Evolutionary conservation across 2,113 vertebrate genomes (phyloP).

Genomic region (Fukomys damarensis): DNA sequence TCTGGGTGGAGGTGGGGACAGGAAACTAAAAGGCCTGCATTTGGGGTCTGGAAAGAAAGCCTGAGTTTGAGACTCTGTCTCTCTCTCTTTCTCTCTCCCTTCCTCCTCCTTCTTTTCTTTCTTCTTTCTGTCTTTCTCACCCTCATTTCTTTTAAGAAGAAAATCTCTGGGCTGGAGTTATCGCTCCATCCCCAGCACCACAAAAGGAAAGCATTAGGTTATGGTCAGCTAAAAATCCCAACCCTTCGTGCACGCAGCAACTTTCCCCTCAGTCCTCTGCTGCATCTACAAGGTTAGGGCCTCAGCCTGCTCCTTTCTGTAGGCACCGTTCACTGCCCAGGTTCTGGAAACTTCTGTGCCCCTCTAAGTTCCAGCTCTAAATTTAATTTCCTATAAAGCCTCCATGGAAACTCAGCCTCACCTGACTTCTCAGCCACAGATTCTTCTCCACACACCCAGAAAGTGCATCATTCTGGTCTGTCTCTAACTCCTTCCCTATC

Average conservation of each 20-base stretch:
- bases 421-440: not conserved
- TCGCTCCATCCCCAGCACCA: not conserved
- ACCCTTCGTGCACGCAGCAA: not conserved
- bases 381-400: not conserved
- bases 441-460: not conserved
- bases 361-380: not conserved
- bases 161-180: not conserved
- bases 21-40: not conserved
- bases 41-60: not conserved
- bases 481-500: not conserved
- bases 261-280: not conserved
- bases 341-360: not conserved
- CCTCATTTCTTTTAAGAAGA: not conserved
- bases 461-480: not conserved
- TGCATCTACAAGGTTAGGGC: rapidly evolving
- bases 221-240: no score
- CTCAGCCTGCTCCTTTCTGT: rapidly evolving
- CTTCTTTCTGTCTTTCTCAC: not conserved
- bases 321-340: rapidly evolving
- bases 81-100: rapidly evolving
- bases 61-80: not conserved
- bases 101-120: no score
- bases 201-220: not conserved
- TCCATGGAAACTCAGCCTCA: not conserved
- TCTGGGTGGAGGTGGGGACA: not conserved